Evolutionary conservation across 2,888 invertebrate genomes (phyloP).

Genomic region (Calliopum simillimum): DNA sequence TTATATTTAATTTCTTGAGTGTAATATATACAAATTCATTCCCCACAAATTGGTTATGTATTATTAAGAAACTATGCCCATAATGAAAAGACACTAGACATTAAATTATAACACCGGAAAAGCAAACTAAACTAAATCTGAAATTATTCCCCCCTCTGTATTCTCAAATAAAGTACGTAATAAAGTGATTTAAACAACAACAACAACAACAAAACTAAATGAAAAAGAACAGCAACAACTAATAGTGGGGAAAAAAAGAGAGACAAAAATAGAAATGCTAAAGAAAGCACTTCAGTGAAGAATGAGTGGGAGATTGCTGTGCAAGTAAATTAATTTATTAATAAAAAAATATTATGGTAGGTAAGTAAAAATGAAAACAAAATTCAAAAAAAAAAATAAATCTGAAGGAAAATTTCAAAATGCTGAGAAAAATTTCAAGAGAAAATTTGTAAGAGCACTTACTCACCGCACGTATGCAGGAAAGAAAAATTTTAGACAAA

Average conservation of each 20-base stretch:
- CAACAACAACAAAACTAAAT: neutral
- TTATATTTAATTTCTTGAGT: too few species aligned
- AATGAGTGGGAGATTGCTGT: neutral
- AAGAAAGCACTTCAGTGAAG: neutral
- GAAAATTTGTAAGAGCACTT: neutral
- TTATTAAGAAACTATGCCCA: too few species aligned
- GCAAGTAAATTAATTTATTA: conserved; percentile 10
- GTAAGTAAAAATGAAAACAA: conserved; percentile 33
- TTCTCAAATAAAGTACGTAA: too few species aligned
- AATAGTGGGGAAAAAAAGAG: too few species aligned
- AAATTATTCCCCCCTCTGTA: too few species aligned
- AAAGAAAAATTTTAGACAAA: neutral
- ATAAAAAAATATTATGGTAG: conserved; percentile 38
- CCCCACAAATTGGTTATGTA: too few species aligned
- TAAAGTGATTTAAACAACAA: neutral
- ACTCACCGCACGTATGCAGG: neutral
- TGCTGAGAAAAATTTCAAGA: conserved; percentile 1
- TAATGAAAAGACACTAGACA: too few species aligned
- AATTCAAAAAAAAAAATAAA: neutral
- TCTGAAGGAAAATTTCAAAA: neutral
- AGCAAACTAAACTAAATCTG: too few species aligned
- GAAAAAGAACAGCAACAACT: too few species aligned
- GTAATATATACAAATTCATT: too few species aligned
- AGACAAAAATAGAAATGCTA: neutral
- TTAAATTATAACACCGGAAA: too few species aligned